Percentiles rank a stretch among this genome's conserved stretches.
phyloP scores from a whole-genome alignment of 2,888 invertebrate genomes.

The Tupiocoris notatus region DNA sequence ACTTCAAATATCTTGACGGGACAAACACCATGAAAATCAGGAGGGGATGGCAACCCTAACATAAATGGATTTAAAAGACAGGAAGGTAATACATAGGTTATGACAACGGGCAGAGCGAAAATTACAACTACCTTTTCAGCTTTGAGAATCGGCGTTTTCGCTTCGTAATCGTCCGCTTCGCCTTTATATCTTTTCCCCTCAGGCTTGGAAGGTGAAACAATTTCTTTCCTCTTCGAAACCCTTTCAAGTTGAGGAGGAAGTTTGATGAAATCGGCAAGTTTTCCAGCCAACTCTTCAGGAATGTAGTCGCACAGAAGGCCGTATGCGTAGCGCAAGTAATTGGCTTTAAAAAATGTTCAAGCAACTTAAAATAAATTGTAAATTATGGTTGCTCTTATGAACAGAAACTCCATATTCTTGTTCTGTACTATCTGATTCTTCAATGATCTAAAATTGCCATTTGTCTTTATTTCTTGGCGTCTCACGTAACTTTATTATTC shows the following conservation, averaged over 20 bases:
- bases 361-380: not conserved
- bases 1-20: no score
- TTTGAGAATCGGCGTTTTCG: slow-evolving; percentile 7
- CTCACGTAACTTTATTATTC: no score
- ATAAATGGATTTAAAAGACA: not conserved
- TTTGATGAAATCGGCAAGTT: slow-evolving; percentile 33
- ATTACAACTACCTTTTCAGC: slow-evolving; percentile 8
- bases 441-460: no score
- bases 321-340: slow-evolving; percentile 70
- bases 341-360: slow-evolving; percentile 56
- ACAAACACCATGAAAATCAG: no score
- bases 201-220: slow-evolving; percentile 52
- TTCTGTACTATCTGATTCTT: no score
- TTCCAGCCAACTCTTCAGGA: slow-evolving; percentile 64
- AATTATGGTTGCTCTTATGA: no score
- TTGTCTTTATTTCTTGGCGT: no score
- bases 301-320: slow-evolving; percentile 79
- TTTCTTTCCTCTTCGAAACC: slow-evolving; percentile 26
- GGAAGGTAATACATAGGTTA: not conserved
- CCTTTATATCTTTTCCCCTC: slow-evolving; percentile 54
- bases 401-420: no score
- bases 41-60: not conserved
- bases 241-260: slow-evolving; percentile 27
- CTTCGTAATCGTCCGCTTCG: slow-evolving; percentile 51
- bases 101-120: not conserved